Evolutionary conservation across 1,140 invertebrate species (phyloP).

Genomic region (Centruroides vittatus): DNA sequence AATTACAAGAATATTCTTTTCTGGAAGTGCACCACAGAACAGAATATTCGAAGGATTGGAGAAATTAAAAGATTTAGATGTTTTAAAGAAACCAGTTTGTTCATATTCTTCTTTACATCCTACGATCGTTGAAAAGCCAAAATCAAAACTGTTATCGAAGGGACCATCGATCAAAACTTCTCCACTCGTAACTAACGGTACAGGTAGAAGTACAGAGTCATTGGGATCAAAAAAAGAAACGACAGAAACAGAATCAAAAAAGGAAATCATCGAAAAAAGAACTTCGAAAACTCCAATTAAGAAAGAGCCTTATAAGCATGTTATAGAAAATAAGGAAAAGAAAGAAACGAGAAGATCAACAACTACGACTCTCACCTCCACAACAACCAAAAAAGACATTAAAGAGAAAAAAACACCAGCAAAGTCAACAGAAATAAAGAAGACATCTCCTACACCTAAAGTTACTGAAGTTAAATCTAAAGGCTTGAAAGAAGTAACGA

Average conservation of each 20-base stretch:
- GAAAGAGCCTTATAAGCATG: not conserved
- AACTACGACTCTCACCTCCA: not conserved
- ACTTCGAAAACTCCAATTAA: not conserved
- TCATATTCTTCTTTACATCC: slow-evolving; percentile 36
- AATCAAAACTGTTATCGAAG: not conserved
- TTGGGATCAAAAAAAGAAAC: not conserved
- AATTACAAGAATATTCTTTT: slow-evolving; percentile 87
- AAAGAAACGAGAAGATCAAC: slow-evolving; percentile 6
- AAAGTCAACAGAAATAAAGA: not conserved
- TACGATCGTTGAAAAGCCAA: not conserved
- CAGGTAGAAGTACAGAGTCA: not conserved
- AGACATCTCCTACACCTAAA: slow-evolving; percentile 2
- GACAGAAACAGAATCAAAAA: not conserved
- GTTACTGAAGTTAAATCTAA: not conserved
- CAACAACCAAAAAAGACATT: not conserved
- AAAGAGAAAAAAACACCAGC: not conserved
- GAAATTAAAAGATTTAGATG: slow-evolving; percentile 60
- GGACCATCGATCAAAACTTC: no score
- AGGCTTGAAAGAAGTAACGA: slow-evolving; percentile 6
- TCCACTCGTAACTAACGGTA: no score
- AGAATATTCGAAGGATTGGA: slow-evolving; percentile 94
- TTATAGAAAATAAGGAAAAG: not conserved
- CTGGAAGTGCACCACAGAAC: slow-evolving; percentile 84
- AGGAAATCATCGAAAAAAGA: not conserved
- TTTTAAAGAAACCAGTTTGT: slow-evolving; percentile 74